Percentiles rank a stretch among this genome's conserved stretches.
Conservation (phyloP, 2,113 vertebrate species). For the Silurus glanis region DNA sequence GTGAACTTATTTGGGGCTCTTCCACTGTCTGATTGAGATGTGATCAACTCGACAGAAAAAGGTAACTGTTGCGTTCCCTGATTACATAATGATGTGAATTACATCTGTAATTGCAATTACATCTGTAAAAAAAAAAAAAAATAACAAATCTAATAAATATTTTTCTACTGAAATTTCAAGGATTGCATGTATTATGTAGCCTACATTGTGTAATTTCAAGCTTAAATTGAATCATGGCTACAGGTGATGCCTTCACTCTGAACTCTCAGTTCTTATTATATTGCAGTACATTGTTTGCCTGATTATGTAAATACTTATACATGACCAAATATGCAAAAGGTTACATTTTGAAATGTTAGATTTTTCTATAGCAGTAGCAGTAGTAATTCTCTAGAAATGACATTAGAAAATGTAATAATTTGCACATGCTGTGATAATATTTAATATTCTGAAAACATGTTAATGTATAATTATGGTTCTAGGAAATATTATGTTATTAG, state of each 20-base stretch:
- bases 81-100: neutral
- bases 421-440: neutral
- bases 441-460: neutral
- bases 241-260: neutral
- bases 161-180: neutral
- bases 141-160: neutral
- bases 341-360: neutral
- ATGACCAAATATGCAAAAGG: neutral
- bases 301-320: neutral
- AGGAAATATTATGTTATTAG: neutral
- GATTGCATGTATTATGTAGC: too few species aligned
- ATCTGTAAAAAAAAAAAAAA: neutral
- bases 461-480: neutral
- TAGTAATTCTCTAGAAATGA: neutral
- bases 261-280: neutral
- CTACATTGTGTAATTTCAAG: neutral
- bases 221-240: neutral
- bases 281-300: neutral
- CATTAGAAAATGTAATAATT: neutral
- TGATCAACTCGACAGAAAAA: constrained; percentile 34
- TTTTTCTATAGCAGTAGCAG: neutral
- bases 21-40: constrained; percentile 29
- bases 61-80: constrained; percentile 14
- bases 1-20: neutral
- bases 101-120: neutral